Percentiles rank a stretch among this genome's conserved stretches.
Evolutionary conservation across 2,113 vertebrate genomes (phyloP).

Genomic region (Chaetodon auriga): DNA sequence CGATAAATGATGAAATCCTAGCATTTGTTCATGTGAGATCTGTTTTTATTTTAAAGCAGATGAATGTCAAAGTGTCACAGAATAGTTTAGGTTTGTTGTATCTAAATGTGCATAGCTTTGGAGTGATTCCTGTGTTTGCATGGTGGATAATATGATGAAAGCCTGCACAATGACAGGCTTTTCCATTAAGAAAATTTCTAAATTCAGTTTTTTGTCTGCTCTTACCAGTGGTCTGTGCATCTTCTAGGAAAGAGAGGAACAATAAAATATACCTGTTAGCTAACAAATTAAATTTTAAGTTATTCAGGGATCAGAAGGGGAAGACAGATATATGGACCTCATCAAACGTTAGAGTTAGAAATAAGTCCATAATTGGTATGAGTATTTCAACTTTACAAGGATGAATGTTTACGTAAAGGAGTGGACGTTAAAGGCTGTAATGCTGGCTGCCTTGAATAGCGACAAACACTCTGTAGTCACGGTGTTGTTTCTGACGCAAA

Average conservation of each 20-base stretch:
- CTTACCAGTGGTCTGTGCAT: neutral
- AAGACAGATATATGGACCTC: neutral
- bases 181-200: too few species aligned
- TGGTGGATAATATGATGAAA: neutral
- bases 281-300: neutral
- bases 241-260: neutral
- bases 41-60: neutral
- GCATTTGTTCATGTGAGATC: neutral
- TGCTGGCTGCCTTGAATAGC: conserved; percentile 14
- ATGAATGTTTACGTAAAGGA: conserved; percentile 46
- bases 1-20: conserved; percentile 7
- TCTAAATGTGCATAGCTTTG: neutral
- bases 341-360: conserved; percentile 26
- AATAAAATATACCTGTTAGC: neutral
- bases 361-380: conserved; percentile 51
- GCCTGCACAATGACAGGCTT: neutral
- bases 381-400: conserved; percentile 55
- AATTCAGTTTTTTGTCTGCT: too few species aligned
- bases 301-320: neutral
- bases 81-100: neutral
- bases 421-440: conserved; percentile 34
- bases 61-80: neutral
- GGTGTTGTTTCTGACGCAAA: conserved; percentile 28
- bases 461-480: conserved; percentile 27
- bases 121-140: neutral